Evolutionary conservation across 2,888 invertebrate genomes (phyloP).

Genomic region (Meliscaeva auricollis): DNA sequence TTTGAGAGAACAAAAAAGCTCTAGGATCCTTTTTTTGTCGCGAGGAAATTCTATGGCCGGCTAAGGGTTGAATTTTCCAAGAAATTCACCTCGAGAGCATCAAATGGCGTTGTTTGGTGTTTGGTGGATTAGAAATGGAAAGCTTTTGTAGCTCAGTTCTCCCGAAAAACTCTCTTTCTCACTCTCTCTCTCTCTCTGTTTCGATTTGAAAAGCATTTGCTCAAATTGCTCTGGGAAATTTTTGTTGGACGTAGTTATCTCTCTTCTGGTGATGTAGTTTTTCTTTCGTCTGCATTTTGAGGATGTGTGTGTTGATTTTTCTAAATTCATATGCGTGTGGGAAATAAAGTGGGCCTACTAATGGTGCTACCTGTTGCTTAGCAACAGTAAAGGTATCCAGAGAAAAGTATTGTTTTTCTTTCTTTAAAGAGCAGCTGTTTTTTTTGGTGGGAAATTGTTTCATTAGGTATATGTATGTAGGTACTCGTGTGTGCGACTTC

Average conservation of each 20-base stretch:
- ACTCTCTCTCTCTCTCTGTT: too few relatives aligned
- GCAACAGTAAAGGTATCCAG: conserved; percentile 57
- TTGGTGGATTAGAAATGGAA: not conserved
- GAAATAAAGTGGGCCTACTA: conserved; percentile 49
- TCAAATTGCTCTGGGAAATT: conserved; percentile 43
- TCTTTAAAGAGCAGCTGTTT: conserved; percentile 59
- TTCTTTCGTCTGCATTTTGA: conserved; percentile 9
- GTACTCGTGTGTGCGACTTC: not conserved
- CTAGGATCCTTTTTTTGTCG: conserved; percentile 15
- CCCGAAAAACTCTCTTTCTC: conserved; percentile 15
- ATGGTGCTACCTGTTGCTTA: conserved; percentile 70
- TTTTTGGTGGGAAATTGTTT: not conserved
- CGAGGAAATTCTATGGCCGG: conserved; percentile 8
- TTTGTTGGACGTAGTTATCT: conserved; percentile 19
- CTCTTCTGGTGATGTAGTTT: conserved; percentile 1
- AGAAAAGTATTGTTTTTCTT: conserved; percentile 41
- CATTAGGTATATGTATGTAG: not conserved
- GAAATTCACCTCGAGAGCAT: conserved; percentile 49
- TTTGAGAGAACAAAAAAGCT: conserved; percentile 56
- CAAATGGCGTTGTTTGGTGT: not conserved
- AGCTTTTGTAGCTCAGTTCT: conserved; percentile 65
- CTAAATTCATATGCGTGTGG: conserved; percentile 23
- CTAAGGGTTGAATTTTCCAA: conserved; percentile 40
- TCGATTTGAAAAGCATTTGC: conserved; percentile 2
- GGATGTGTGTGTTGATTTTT: conserved; percentile 13